Conservation (phyloP, 1,140 invertebrate genomes). For the Caenorhabditis latens region DNA sequence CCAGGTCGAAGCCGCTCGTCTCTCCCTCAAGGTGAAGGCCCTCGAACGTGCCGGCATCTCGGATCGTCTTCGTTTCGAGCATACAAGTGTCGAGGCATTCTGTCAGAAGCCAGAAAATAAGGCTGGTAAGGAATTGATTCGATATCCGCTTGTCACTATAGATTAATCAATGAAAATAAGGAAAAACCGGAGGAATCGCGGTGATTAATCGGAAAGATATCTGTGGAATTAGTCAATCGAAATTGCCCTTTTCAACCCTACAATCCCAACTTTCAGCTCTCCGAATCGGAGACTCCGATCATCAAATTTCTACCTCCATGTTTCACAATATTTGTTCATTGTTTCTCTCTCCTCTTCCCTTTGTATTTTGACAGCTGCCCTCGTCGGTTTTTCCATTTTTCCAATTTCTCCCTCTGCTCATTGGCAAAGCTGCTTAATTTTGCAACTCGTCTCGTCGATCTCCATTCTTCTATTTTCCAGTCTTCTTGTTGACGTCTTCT, state of each 20-base stretch:
- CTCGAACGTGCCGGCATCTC: constrained; percentile 73
- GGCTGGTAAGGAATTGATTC: constrained; percentile 16
- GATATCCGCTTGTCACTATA: not conserved
- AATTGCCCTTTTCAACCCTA: not conserved
- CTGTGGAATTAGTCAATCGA: not conserved
- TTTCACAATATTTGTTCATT: constrained; percentile 32
- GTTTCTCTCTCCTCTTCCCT: not conserved
- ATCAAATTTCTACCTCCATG: not conserved
- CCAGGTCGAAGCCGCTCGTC: constrained; percentile 9
- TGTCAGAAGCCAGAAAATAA: constrained; percentile 51
- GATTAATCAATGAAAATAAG: not conserved
- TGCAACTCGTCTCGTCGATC: not conserved
- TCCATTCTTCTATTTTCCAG: not conserved
- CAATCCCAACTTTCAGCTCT: not conserved
- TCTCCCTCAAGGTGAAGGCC: not conserved
- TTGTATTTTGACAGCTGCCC: constrained; percentile 2
- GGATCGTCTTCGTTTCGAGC: constrained; percentile 66
- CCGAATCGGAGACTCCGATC: too few species aligned
- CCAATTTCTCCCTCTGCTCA: not conserved
- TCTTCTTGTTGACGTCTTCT: constrained; percentile 27
- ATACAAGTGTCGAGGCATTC: constrained; percentile 52
- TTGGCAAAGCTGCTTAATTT: not conserved
- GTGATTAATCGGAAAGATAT: not conserved
- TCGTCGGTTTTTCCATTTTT: not conserved
- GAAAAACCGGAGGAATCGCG: not conserved